Conservation (phyloP, 2,113 vertebrate genomes). For the Megaceryle maxima region DNA sequence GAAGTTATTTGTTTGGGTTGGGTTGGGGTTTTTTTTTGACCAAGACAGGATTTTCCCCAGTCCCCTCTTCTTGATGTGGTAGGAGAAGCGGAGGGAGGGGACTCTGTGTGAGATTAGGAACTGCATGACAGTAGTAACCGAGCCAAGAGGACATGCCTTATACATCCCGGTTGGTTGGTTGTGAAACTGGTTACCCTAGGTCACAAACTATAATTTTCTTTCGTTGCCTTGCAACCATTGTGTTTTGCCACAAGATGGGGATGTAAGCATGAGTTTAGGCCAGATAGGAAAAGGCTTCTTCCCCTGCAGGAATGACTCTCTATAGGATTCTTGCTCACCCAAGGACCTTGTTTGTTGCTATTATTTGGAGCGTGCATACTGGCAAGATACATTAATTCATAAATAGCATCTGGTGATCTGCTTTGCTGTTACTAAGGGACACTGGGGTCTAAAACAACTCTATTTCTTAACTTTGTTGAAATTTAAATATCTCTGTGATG, state of each 20-base stretch:
- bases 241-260: slow-evolving; percentile 31
- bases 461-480: neutral
- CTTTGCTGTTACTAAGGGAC: neutral
- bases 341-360: neutral
- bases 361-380: neutral
- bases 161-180: neutral
- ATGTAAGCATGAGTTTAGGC: neutral
- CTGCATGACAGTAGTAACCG: neutral
- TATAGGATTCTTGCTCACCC: neutral
- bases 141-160: neutral
- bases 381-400: neutral
- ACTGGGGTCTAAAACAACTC: neutral
- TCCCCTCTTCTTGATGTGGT: neutral
- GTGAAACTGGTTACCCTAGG: neutral
- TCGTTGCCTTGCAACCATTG: neutral
- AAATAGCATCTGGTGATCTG: neutral
- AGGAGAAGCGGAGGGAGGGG: neutral
- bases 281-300: accelerated
- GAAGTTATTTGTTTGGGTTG: too few species aligned
- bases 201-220: accelerated
- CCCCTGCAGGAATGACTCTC: accelerated
- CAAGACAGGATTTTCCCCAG: neutral
- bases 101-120: neutral
- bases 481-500: neutral
- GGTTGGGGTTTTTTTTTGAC: neutral